Evolutionary conservation across 2,113 vertebrate genomes (phyloP).

Genomic region (Brachypodius melanocephalos): DNA sequence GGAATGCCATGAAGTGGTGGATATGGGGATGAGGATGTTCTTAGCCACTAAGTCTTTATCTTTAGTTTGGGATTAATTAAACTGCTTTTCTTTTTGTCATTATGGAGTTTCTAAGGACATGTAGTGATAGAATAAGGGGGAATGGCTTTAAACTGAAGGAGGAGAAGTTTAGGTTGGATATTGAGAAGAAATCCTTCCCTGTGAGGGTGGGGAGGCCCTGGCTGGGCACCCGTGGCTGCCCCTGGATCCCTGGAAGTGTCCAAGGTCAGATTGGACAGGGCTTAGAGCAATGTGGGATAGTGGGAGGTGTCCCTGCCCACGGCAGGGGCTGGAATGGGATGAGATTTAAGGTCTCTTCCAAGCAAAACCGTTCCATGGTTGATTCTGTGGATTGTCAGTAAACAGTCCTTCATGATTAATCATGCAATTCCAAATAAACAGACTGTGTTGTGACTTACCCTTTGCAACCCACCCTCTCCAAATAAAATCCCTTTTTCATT

Average conservation of each 20-base stretch:
- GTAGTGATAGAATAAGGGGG: not conserved
- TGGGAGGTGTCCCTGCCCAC: not conserved
- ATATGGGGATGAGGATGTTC: not conserved
- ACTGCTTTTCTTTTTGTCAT: not conserved
- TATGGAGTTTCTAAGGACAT: not conserved
- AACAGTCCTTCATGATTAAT: not conserved
- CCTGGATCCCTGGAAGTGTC: not conserved
- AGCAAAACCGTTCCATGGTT: not conserved
- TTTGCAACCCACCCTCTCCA: not conserved
- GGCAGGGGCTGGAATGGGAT: accelerated
- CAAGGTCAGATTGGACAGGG: accelerated
- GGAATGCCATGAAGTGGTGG: not conserved
- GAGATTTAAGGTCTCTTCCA: not conserved
- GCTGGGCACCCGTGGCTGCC: not conserved
- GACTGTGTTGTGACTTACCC: not conserved
- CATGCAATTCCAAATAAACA: not conserved
- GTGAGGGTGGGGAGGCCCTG: not conserved
- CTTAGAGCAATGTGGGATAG: not conserved
- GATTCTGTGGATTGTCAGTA: not conserved
- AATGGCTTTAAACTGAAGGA: not conserved
- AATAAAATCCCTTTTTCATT: not conserved
- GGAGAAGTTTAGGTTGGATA: not conserved
- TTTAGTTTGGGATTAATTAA: not conserved
- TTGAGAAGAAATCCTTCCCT: not conserved
- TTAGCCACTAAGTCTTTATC: not conserved